Evolutionary conservation across 2,113 vertebrate genomes (phyloP).

Genomic region (Chloropsis hardwickii): DNA sequence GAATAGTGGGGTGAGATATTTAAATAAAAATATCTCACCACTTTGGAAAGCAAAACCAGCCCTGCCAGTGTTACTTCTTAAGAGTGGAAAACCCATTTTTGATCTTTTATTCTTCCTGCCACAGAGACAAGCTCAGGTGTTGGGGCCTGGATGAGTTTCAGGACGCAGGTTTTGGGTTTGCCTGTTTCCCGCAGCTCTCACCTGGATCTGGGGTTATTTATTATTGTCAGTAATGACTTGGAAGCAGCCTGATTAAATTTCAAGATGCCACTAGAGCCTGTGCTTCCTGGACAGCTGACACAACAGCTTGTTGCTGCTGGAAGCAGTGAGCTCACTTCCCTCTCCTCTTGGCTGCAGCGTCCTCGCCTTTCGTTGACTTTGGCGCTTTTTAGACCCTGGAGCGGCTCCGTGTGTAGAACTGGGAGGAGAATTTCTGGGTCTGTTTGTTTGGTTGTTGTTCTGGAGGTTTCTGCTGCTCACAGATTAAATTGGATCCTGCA

Average conservation of each 20-base stretch:
- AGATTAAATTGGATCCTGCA: background rate
- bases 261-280: background rate
- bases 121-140: background rate
- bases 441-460: background rate
- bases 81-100: background rate
- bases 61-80: background rate
- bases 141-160: background rate
- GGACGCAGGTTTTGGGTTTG: background rate
- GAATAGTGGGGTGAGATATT: background rate
- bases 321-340: slow-evolving; percentile 61
- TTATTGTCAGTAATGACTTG: slow-evolving; percentile 27
- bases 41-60: background rate
- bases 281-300: slow-evolving; percentile 64
- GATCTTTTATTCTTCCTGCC: background rate
- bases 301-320: slow-evolving; percentile 62
- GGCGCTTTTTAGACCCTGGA: background rate
- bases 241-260: slow-evolving; percentile 3
- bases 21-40: background rate
- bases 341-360: slow-evolving; percentile 1
- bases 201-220: background rate
- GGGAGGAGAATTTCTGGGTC: background rate
- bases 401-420: background rate
- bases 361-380: background rate
- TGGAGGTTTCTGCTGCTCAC: background rate
- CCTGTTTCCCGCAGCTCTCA: background rate